A percentile compares a stretch with the other conserved stretches of the same genome.
Evolutionary conservation across 2,113 vertebrate genomes (phyloP).

Genomic region (Bubo scandiacus): DNA sequence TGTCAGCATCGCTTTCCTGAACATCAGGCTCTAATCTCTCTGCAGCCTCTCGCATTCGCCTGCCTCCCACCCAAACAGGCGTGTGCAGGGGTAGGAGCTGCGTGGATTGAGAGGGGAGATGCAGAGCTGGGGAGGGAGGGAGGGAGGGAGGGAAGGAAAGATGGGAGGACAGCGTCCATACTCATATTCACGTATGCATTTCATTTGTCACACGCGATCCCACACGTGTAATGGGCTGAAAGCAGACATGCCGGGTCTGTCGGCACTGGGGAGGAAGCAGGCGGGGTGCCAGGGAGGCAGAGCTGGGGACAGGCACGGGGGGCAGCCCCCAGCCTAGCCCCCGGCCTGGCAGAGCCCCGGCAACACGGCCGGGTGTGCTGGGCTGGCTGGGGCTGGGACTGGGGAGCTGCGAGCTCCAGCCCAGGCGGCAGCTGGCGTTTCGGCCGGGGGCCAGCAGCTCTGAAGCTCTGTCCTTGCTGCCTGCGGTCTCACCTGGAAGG

Average conservation of each 20-base stretch:
- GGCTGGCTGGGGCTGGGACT: no score
- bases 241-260: not conserved
- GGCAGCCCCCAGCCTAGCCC: no score
- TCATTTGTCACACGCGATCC: accelerated
- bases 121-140: not conserved
- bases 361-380: no score
- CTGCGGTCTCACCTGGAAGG: not conserved
- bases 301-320: not conserved
- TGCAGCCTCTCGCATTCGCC: not conserved
- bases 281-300: not conserved
- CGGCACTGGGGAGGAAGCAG: not conserved
- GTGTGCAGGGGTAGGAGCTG: not conserved
- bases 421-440: not conserved
- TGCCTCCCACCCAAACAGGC: not conserved
- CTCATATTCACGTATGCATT: accelerated
- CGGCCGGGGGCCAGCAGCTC: not conserved
- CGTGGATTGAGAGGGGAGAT: not conserved
- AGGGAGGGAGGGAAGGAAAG: not conserved
- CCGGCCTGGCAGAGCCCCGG: not conserved
- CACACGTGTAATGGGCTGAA: not conserved
- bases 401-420: not conserved
- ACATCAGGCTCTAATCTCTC: not conserved
- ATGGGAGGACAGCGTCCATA: accelerated
- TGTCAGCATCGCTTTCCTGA: not conserved
- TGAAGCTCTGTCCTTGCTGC: accelerated